phyloP scores from a whole-genome alignment of 1,140 invertebrate genomes.

The Globodera rostochiensis region DNA sequence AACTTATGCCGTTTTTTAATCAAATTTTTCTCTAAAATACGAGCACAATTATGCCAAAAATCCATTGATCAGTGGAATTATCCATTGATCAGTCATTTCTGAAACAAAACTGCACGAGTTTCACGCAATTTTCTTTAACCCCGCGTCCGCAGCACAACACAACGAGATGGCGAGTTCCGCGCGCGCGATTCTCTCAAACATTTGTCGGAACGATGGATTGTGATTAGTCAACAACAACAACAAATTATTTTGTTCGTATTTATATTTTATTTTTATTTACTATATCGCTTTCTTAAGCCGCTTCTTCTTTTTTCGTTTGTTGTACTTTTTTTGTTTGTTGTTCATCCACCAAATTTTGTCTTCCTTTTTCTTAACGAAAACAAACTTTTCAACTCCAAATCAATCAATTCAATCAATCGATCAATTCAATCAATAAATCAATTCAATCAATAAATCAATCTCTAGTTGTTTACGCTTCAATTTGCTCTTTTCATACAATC shows the following conservation, averaged over 20 bases:
- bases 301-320: not conserved
- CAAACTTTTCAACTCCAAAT: not conserved
- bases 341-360: not conserved
- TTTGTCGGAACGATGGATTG: constrained; percentile 11
- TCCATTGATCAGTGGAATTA: not conserved
- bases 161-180: too few species aligned
- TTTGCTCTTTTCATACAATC: not conserved
- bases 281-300: not conserved
- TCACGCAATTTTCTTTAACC: not conserved
- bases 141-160: not conserved
- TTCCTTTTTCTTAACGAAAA: not conserved
- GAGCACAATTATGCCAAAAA: not conserved
- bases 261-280: not conserved
- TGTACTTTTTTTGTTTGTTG: not conserved
- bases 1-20: not conserved
- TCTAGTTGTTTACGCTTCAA: not conserved
- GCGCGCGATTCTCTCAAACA: not conserved
- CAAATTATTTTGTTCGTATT: not conserved
- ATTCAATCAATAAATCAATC: too few species aligned
- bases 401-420: too few species aligned
- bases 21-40: not conserved
- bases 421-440: too few species aligned
- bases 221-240: not conserved
- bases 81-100: too few species aligned
- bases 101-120: too few species aligned